Evolutionary conservation across 2,888 invertebrate species (phyloP), one percentile per base, ranked within the genome.

Genomic region (Ormyrus pomaceus): DNA sequence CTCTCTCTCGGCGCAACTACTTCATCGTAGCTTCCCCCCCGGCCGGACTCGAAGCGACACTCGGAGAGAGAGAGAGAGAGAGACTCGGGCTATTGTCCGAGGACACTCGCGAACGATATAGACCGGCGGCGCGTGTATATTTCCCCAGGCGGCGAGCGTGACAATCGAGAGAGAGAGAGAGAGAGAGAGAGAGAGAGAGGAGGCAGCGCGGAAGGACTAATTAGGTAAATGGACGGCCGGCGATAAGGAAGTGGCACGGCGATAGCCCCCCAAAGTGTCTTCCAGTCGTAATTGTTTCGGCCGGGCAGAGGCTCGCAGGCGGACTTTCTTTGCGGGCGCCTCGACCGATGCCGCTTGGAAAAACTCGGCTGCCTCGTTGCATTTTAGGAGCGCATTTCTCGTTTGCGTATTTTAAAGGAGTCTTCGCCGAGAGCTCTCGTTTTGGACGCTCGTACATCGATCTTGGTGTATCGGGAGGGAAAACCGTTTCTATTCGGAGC

Each of bases 171-270:
- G 50, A 56, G 19, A 19, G 19, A 73, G 46, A 65, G 55, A 48
- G 64, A 64, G 55, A 11, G 19, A 8, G 61, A 50, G 51, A 6
- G 13, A 59, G 51, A 48, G n/a, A 62, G n/a, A 48, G n/a, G 10
- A 46, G 46, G 8, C 50, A 8, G 46, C 46, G 58, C 59, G 71
- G 68, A 77, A 68, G 62, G 69, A 77, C 77, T 80, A 80, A 80
- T 77, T 80, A 80, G 77, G 69, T 69, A 73, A 73, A 80, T 73
- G 69, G 62, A 53, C 48, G 45, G 13, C 13, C 51, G 19, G 61
- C 65, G 80, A 76, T 80, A 80, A 80, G 71, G 75, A 76, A 80
- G 71, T 76, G 71, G 71, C 66, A 53, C 59, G 46, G 10, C 55
- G 77, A 65, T 69, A 55, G 61, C 34, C 48, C 46, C n/a, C 61